A percentile compares a stretch with the other conserved stretches of the same genome.
Evolutionary conservation across 64 coral and sea anemone species (phyloP).

Genomic region (Orbicella faveolata): DNA sequence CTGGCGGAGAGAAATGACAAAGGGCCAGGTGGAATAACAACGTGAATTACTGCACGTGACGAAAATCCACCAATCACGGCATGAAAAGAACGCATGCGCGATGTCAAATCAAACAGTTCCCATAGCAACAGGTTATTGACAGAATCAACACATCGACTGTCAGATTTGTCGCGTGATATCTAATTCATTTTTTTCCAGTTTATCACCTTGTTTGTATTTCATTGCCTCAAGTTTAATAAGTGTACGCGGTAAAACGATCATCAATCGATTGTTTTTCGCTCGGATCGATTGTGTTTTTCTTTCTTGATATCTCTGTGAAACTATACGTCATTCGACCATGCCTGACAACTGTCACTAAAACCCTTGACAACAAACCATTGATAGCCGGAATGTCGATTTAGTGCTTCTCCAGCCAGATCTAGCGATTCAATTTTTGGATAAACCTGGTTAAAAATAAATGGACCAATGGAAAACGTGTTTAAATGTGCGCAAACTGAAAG

Average conservation of each 20-base stretch:
- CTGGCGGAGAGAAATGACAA: constrained; percentile 90
- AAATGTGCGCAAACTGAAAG: neutral
- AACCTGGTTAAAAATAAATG: neutral
- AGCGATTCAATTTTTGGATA: neutral
- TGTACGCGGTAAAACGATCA: constrained; percentile 19
- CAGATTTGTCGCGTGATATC: constrained; percentile 8
- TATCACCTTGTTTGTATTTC: neutral
- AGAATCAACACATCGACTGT: constrained; percentile 14
- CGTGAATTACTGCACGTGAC: constrained; percentile 82
- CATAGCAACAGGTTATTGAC: constrained; percentile 40
- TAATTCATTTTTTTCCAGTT: neutral
- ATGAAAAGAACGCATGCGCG: constrained; percentile 60
- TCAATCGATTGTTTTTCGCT: constrained; percentile 37
- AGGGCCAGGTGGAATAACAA: constrained; percentile 93
- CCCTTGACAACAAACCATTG: constrained; percentile 1
- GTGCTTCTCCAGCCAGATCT: neutral
- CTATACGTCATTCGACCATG: constrained; percentile 1
- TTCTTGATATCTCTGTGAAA: neutral
- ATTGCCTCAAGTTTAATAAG: neutral
- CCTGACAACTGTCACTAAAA: neutral
- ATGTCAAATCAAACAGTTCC: neutral
- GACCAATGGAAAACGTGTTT: neutral
- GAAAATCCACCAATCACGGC: constrained; percentile 52
- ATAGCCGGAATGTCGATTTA: neutral
- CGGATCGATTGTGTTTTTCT: constrained; percentile 39